phyloP scores from a whole-genome alignment of 2,888 invertebrate genomes.

The Drosophila percnosoma region DNA sequence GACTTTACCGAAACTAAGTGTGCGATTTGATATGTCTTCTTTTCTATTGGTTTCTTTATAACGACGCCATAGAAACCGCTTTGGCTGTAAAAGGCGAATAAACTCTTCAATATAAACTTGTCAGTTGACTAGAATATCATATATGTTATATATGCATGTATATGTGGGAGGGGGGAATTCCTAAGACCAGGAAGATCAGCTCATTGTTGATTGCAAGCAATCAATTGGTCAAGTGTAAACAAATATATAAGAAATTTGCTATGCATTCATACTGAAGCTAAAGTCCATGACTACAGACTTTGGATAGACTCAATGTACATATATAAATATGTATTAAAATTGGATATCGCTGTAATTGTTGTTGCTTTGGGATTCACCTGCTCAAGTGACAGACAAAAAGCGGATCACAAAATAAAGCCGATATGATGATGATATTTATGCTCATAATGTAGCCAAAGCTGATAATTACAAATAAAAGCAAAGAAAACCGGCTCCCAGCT shows the following conservation, averaged over 20 bases:
- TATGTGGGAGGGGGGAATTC: conserved; percentile 22
- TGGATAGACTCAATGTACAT: conserved; percentile 5
- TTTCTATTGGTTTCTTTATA: conserved; percentile 43
- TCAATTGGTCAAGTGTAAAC: conserved; percentile 13
- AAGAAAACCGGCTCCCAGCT: conserved; percentile 61
- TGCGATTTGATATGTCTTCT: conserved; percentile 9
- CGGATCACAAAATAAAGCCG: conserved; percentile 16
- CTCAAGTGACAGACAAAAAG: conserved; percentile 41
- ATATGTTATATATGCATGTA: not conserved
- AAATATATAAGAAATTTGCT: not conserved
- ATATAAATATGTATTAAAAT: conserved; percentile 36
- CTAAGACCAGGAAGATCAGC: conserved; percentile 46
- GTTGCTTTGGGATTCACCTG: conserved; percentile 60
- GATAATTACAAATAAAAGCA: conserved; percentile 64
- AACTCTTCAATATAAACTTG: conserved; percentile 77
- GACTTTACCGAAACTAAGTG: conserved; percentile 9
- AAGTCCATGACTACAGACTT: conserved; percentile 16
- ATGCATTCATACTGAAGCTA: not conserved
- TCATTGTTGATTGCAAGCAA: not conserved
- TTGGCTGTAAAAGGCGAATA: conserved; percentile 63
- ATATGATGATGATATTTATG: conserved; percentile 30
- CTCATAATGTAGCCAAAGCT: conserved; percentile 20
- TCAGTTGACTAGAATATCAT: conserved; percentile 54
- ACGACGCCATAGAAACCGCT: conserved; percentile 70
- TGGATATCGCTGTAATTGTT: conserved; percentile 12